Evolutionary conservation across 2,888 invertebrate species (phyloP).

Genomic region (Calameuta idolon): DNA sequence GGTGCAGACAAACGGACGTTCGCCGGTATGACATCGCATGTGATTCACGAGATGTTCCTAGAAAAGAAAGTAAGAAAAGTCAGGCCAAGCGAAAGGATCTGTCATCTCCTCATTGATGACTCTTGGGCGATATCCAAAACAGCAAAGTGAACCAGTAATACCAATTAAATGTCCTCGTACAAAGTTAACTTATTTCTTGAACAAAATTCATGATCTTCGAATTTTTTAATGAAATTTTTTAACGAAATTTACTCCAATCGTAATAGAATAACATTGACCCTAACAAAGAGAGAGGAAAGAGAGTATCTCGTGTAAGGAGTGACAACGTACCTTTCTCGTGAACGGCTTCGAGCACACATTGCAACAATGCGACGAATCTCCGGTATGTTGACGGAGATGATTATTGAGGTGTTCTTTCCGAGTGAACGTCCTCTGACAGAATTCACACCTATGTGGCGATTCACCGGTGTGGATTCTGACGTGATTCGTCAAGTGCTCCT

Average conservation of each 20-base stretch:
- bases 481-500: slow-evolving; percentile 88
- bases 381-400: slow-evolving; percentile 79
- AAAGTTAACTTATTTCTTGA: no score
- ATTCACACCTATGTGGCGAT: slow-evolving; percentile 78
- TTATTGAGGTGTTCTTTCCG: slow-evolving; percentile 80
- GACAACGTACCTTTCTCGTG: slow-evolving; percentile 71
- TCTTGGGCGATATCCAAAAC: neutral
- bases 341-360: slow-evolving; percentile 81
- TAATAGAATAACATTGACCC: neutral
- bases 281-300: neutral
- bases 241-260: neutral
- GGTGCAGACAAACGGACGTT: slow-evolving; percentile 85
- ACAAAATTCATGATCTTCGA: no score
- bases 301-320: neutral
- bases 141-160: neutral
- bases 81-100: neutral
- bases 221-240: no score
- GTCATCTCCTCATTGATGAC: neutral
- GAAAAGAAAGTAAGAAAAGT: slow-evolving; percentile 4
- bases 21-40: slow-evolving; percentile 83
- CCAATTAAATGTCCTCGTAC: no score
- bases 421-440: slow-evolving; percentile 78
- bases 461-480: slow-evolving; percentile 75
- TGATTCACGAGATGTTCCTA: slow-evolving; percentile 79
- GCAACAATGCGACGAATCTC: slow-evolving; percentile 79